Evolutionary conservation across 2,113 vertebrate species (phyloP).

Genomic region (Dipodomys ordii): DNA sequence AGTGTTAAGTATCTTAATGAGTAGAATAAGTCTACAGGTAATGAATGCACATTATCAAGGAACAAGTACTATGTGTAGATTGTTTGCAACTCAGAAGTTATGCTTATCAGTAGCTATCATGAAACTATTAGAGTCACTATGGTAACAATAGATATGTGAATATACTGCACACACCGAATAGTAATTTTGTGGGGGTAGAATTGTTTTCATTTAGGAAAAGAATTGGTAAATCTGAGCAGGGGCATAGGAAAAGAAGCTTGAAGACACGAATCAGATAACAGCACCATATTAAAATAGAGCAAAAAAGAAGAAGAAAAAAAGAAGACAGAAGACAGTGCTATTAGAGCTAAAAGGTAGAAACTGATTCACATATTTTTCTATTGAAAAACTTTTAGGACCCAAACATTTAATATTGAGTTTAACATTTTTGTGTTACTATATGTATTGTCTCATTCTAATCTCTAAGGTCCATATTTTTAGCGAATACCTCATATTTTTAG

Average conservation of each 20-base stretch:
- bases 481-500: neutral
- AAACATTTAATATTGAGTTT: neutral
- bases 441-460: neutral
- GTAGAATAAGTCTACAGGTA: neutral
- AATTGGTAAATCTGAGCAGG: neutral
- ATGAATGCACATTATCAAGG: neutral
- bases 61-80: neutral
- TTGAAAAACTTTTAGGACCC: neutral
- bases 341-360: neutral
- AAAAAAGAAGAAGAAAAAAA: neutral
- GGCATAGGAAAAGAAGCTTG: neutral
- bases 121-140: neutral
- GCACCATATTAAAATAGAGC: neutral
- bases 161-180: neutral
- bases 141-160: neutral
- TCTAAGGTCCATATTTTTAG: neutral
- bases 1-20: conserved; percentile 2
- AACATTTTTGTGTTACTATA: neutral
- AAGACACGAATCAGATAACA: neutral
- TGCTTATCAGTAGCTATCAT: neutral
- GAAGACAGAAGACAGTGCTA: neutral
- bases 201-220: neutral
- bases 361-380: neutral
- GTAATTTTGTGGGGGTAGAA: conserved; percentile 26
- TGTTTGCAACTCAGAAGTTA: neutral